Base-by-base conservation (phyloP, 1,140 invertebrate species). In the Gonioctena quinquepunctata region DNA sequence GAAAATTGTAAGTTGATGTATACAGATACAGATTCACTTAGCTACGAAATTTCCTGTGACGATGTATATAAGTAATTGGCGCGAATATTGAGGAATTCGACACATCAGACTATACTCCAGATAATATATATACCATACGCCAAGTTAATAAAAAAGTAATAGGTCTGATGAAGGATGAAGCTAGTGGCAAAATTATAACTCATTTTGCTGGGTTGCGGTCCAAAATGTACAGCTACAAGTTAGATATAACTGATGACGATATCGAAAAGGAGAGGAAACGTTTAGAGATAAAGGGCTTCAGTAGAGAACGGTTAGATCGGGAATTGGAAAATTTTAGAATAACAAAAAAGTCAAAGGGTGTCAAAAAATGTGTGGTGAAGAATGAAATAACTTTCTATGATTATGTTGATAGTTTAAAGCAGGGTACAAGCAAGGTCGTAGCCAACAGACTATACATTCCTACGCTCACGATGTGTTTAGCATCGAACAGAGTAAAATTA, bases 1-100 rank as follows among this genome's bases (percentile, higher is more conserved):
- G 3, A 5, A 73, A 25, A 59, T 28, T 42, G 50, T 0, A 75
- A 80, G 62, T 61, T 84, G 22, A 64, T 78, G 19, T 84, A 84
- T 68, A 81, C 72, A 1, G 83, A 85, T 70, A 85, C 83, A 0
- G 81, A 84, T 73, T 77, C 71, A 59, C 76, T 83, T 3, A 78
- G 82, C 27, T 84, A 83, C 73, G 64, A 81, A 13, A 68, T 82
- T 63, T 8, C 60, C 6, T 70, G 66, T 16, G 49, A 69, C 16
- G 69, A 83, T 70, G 61, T 82, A 18, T 82, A 82, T 70, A 54
- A 76, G 19, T 50, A 68, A 6, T 33, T 13, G n/a, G n/a, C n/a
- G n/a, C 27, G 13, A 33, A 33, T 33, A 8, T 33, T 6, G 3
- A 33, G 13, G 13, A 33, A 33, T 33, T 33, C 28, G 28, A 33